phyloP scores from a whole-genome alignment of 2,797 vertebrate species.

The Brotogeris chrysoptera region DNA sequence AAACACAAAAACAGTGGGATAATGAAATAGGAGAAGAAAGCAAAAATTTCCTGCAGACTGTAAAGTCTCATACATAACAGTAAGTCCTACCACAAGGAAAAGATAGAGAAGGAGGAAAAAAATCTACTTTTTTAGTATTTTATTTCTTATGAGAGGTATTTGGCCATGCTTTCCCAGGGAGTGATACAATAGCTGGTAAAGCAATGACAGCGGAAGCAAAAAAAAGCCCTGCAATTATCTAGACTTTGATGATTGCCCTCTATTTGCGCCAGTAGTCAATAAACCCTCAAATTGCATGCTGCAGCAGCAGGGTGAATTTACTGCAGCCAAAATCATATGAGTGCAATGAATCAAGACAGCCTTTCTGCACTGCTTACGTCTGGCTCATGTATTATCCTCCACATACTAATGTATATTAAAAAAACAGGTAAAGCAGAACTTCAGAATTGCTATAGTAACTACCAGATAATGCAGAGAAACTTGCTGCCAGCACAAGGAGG shows the following conservation, averaged over 20 bases:
- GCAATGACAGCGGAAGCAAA: slow-evolving; percentile 27
- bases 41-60: not conserved
- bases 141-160: slow-evolving; percentile 29
- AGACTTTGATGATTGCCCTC: slow-evolving; percentile 55
- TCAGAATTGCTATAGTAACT: not conserved
- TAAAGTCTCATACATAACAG: not conserved
- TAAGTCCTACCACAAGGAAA: slow-evolving; percentile 34
- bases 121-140: not conserved
- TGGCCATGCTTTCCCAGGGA: not conserved
- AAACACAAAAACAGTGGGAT: not conserved
- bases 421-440: not conserved
- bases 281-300: slow-evolving; percentile 61
- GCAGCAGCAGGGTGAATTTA: slow-evolving; percentile 52
- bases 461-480: not conserved
- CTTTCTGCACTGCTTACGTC: not conserved
- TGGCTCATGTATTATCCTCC: not conserved
- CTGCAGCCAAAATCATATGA: slow-evolving; percentile 62
- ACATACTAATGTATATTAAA: not conserved
- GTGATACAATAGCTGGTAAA: slow-evolving; percentile 45
- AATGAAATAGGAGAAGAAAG: slow-evolving; percentile 47
- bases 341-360: slow-evolving; percentile 53
- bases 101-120: slow-evolving; percentile 17
- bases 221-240: slow-evolving; percentile 42
- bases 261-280: slow-evolving; percentile 31
- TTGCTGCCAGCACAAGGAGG: not conserved